Conservation (phyloP, 2,797 vertebrate species). For the Eurystomus glaucurus region DNA sequence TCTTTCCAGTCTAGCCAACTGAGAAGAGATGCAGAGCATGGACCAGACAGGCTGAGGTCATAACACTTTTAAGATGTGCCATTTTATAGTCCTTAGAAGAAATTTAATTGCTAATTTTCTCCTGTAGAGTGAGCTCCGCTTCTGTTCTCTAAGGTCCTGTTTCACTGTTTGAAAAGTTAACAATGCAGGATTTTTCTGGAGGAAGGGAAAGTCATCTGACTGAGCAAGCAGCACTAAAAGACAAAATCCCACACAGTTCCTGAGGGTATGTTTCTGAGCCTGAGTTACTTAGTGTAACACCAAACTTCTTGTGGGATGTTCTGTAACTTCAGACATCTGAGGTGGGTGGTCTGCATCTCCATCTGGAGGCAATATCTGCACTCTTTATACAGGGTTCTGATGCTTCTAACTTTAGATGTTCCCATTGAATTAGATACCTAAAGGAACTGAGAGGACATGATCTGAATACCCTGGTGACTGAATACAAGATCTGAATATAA, state of each 20-base stretch:
- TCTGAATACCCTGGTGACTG: background rate
- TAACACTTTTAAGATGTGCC: background rate
- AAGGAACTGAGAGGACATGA: background rate
- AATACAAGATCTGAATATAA: background rate
- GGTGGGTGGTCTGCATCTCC: background rate
- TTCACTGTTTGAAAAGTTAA: background rate
- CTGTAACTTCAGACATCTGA: background rate
- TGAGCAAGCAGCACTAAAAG: background rate
- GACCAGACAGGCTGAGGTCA: background rate
- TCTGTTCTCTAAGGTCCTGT: background rate
- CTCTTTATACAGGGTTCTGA: background rate
- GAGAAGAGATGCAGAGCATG: background rate
- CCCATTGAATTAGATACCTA: background rate
- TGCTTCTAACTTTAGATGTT: background rate
- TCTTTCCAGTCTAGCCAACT: background rate
- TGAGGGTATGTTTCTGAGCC: background rate
- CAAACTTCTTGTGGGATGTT: background rate
- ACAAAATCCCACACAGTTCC: background rate
- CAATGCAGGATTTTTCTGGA: background rate
- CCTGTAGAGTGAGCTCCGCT: background rate
- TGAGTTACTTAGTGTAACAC: background rate
- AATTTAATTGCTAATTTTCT: background rate
- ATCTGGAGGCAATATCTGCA: background rate
- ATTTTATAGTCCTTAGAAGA: background rate
- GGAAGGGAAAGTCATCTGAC: background rate